Base-by-base conservation (phyloP, 1,140 invertebrate genomes). In the Calycopis cecrops region DNA sequence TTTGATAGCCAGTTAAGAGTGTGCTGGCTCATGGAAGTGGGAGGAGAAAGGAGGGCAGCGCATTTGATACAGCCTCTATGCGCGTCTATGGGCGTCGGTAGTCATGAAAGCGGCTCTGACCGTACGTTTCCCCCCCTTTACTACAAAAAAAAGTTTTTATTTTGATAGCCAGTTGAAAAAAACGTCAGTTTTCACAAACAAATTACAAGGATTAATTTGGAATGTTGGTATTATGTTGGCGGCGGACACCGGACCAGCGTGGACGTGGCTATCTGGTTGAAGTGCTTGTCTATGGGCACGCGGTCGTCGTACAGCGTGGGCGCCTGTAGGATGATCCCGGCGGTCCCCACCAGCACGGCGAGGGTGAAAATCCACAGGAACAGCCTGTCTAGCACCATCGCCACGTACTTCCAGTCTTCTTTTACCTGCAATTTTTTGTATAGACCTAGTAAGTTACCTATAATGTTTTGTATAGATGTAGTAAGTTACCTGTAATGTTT, bases 361-460 rank as follows among this genome's bases (percentile, higher is more conserved):
- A 97, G 86, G 3, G 97, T 97, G 84, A 99, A 99, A 71, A 99
- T 97, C 94, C 96, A 98, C 4, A 99, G 89, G 80, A 99, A 98
- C n/a, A 99, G 88, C 40, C 98, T 91, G 81, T 99, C 98, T 62
- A 99, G 89, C 9, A 99, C 97, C 97, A 99, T 99, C 44, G 98
- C 97, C 21, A 99, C 97, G 86, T 98, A 99, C 77, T 98, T 98
- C 98, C 98, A 99, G 87, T 99, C 97, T 88, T 96, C 95, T 88
- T 96, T 96, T 17, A 96, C 94, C 94, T 96, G 77, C 34, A 62
- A 61, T 2, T 49, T n/a, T n/a, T n/a, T n/a, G n/a, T n/a, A n/a
- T n/a, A n/a, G n/a, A n/a, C n/a, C n/a, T n/a, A n/a, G n/a, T n/a
- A n/a, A n/a, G n/a, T n/a, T n/a, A n/a, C n/a, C n/a, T n/a, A n/a